Evolutionary conservation across 2,113 vertebrate species (phyloP).

Genomic region (Clarias batrachus): DNA sequence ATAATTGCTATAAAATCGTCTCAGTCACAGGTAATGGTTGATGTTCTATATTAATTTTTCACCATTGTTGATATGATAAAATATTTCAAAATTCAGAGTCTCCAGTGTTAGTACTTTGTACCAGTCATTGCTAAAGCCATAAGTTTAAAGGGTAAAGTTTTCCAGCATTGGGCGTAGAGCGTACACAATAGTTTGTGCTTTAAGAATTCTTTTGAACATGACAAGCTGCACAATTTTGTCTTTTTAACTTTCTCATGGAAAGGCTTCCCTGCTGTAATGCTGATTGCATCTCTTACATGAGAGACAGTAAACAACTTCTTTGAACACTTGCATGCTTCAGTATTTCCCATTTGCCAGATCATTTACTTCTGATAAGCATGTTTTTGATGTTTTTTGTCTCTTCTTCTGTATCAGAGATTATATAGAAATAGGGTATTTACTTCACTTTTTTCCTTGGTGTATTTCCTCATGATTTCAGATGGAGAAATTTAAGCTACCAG

Average conservation of each 20-base stretch:
- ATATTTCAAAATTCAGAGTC: background rate
- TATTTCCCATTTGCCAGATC: slow-evolving; percentile 9
- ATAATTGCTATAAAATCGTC: background rate
- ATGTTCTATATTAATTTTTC: no score
- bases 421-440: background rate
- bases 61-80: no score
- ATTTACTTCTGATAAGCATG: slow-evolving; percentile 1
- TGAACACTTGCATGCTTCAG: background rate
- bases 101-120: background rate
- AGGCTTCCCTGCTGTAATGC: background rate
- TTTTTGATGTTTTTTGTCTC: background rate
- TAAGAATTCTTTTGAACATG: background rate
- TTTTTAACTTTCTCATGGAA: background rate
- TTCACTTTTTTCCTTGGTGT: background rate
- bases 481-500: slow-evolving; percentile 57
- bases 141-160: background rate
- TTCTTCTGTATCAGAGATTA: slow-evolving; percentile 2
- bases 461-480: background rate
- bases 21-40: background rate
- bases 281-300: background rate
- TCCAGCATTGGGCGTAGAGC: background rate
- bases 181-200: background rate
- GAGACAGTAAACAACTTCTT: background rate
- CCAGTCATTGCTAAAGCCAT: background rate
- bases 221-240: background rate